Conservation (phyloP, 2,113 vertebrate species). For the Phrynosoma blainvillii region DNA sequence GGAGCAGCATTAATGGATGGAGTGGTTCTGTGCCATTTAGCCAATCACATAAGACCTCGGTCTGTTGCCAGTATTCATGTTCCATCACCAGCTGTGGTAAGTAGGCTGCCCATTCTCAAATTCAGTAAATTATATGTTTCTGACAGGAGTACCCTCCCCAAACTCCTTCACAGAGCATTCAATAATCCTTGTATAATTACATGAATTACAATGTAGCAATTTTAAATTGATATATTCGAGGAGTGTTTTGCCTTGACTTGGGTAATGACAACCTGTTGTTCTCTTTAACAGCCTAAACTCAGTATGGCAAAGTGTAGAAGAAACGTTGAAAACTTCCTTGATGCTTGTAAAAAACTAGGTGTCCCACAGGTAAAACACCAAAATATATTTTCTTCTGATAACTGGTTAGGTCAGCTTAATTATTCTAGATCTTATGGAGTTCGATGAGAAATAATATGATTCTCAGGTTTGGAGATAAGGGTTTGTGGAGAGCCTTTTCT, state of each 20-base stretch:
- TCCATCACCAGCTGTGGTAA: conserved; percentile 97
- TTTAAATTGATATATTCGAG: not conserved
- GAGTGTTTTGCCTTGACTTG: conserved; percentile 6
- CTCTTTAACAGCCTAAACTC: conserved; percentile 89
- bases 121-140: too few species aligned
- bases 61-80: conserved; percentile 98
- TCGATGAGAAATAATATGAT: not conserved
- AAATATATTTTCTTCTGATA: not conserved
- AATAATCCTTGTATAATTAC: too few species aligned
- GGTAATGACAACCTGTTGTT: too few species aligned
- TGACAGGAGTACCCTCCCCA: not conserved
- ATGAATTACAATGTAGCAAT: too few species aligned
- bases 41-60: conserved; percentile 96
- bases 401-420: not conserved
- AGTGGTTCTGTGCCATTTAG: conserved; percentile 96
- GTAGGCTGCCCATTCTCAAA: conserved; percentile 33
- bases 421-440: not conserved
- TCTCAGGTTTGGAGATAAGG: too few species aligned
- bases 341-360: conserved; percentile 97
- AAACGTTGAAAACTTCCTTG: conserved; percentile 98
- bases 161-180: not conserved
- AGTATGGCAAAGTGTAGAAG: conserved; percentile 99
- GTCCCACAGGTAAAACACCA: conserved; percentile 87
- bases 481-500: too few species aligned
- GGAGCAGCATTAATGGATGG: conserved; percentile 97